A percentile compares a stretch with the other conserved stretches of the same genome.
phyloP scores from a whole-genome alignment of 2,113 vertebrate species.

The Hydropotes inermis region DNA sequence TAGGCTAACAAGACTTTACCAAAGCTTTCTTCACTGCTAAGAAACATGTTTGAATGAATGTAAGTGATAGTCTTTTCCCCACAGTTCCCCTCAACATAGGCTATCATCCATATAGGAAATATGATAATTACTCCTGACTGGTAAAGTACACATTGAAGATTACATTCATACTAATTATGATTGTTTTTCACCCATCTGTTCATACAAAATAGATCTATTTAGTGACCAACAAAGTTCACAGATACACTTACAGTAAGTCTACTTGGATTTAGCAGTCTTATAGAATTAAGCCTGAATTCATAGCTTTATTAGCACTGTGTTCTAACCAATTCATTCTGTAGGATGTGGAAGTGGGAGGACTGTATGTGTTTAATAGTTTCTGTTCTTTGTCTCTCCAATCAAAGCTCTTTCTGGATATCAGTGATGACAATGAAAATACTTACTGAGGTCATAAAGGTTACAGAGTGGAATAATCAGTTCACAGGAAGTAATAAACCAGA shows the following conservation, averaged over 20 bases:
- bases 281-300: neutral
- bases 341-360: neutral
- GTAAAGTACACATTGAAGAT: neutral
- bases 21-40: neutral
- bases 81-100: neutral
- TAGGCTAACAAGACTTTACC: neutral
- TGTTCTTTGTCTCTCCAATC: neutral
- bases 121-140: neutral
- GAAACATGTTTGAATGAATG: constrained; percentile 6
- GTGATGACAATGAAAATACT: neutral
- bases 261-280: neutral
- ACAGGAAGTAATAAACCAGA: neutral
- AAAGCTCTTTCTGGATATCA: neutral
- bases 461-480: neutral
- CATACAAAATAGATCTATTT: neutral
- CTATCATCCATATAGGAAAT: neutral
- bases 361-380: neutral
- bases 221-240: neutral
- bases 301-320: neutral
- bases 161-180: neutral
- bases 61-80: neutral
- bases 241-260: neutral
- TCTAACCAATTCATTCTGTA: neutral
- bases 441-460: neutral
- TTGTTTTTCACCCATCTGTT: neutral